Percentiles rank a stretch among this genome's conserved stretches.
These are phyloP conservation scores for Epinotia nisella DNA, from an alignment of 2,888 invertebrate genomes.

Conservation along the genomic window DNA sequence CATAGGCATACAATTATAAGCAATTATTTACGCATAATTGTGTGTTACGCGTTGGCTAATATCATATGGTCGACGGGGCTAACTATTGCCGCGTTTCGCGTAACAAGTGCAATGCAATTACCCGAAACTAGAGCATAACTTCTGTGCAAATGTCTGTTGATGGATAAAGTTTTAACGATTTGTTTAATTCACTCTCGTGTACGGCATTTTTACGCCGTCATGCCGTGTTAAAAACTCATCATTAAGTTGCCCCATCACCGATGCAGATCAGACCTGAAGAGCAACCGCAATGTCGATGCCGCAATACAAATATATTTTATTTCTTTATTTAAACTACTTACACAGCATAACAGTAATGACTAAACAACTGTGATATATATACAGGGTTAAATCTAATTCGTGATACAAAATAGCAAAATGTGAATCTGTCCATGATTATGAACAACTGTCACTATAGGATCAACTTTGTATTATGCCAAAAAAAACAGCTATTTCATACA, in stretches of 20 bases:
- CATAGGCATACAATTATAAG: constrained; percentile 46
- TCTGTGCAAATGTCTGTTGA: constrained; percentile 61
- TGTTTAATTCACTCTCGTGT: constrained; percentile 53
- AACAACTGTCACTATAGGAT: too few relatives aligned
- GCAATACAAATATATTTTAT: constrained; percentile 44
- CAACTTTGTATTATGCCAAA: too few relatives aligned
- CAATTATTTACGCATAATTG: constrained; percentile 67
- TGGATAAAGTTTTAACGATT: constrained; percentile 53
- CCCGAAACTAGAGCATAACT: constrained; percentile 71
- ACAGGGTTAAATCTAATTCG: too few relatives aligned
- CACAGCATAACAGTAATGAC: too few relatives aligned
- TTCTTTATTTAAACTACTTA: neutral
- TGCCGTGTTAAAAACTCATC: constrained; percentile 65
- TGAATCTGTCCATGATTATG: too few relatives aligned
- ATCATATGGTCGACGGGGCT: constrained; percentile 58
- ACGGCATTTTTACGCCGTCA: constrained; percentile 60
- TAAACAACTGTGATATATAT: too few relatives aligned
- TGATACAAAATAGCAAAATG: too few relatives aligned
- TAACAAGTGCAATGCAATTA: constrained; percentile 75
- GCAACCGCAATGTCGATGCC: constrained; percentile 37
- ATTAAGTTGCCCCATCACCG: constrained; percentile 56
- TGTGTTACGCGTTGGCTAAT: constrained; percentile 64
- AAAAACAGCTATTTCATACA: too few relatives aligned
- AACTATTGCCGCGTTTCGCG: constrained; percentile 63
- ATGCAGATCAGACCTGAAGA: constrained; percentile 52